Conservation (phyloP, 2,888 invertebrate genomes). For the Eucriotettix oculatus region DNA sequence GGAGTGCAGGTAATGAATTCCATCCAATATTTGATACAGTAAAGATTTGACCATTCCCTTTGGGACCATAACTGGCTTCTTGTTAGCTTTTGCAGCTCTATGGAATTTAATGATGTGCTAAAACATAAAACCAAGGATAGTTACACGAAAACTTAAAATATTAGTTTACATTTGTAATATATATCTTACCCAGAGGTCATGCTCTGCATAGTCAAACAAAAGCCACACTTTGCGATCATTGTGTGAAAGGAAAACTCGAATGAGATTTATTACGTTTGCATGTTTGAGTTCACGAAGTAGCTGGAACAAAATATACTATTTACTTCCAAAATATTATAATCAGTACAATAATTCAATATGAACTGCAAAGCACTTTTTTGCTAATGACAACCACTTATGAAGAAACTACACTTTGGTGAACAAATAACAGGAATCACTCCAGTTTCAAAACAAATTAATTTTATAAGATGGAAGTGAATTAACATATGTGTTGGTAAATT, state of each 20-base stretch:
- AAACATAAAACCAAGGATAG: background rate
- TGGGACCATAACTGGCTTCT: constrained; percentile 89
- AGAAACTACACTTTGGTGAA: too few species aligned
- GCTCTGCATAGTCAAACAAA: constrained; percentile 96
- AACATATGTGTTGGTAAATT: too few species aligned
- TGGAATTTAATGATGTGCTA: constrained; percentile 97
- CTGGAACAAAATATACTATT: constrained; percentile 34
- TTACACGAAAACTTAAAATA: background rate
- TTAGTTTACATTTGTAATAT: background rate
- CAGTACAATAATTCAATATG: too few species aligned
- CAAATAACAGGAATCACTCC: too few species aligned
- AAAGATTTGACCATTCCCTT: constrained; percentile 96
- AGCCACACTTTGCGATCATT: constrained; percentile 94
- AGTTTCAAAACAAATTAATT: too few species aligned
- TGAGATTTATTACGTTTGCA: constrained; percentile 90
- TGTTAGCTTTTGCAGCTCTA: constrained; percentile 91
- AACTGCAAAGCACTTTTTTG: too few species aligned
- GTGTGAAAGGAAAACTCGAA: constrained; percentile 91
- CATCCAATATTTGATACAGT: constrained; percentile 93
- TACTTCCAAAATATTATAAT: too few species aligned
- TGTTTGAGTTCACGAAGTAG: constrained; percentile 90
- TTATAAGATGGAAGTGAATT: too few species aligned
- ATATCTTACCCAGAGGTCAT: constrained; percentile 78
- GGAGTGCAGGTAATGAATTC: constrained; percentile 95
- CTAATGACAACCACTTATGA: too few species aligned